These are phyloP conservation scores for Netelia fuscicornis DNA, from an alignment of 2,888 invertebrate genomes.

Conservation along the genomic window DNA sequence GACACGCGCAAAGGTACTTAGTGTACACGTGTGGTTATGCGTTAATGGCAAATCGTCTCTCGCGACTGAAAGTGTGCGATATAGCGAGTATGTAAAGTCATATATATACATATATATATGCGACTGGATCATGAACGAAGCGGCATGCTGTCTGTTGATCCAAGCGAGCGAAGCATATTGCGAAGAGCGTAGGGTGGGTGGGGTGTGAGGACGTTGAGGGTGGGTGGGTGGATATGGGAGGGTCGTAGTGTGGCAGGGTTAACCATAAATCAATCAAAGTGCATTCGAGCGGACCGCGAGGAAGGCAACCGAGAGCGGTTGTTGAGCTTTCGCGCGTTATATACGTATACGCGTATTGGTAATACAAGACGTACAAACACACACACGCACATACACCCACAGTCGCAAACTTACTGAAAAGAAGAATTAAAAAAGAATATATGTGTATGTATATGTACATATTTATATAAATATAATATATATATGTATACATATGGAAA, in stretches of 20 bases:
- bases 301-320: constrained; percentile 68
- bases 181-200: constrained; percentile 36
- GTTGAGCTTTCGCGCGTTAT: constrained; percentile 65
- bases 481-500: constrained; percentile 15
- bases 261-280: constrained; percentile 80
- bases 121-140: constrained; percentile 48
- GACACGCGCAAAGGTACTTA: constrained; percentile 27
- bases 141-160: constrained; percentile 65
- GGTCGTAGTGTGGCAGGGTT: constrained; percentile 77
- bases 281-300: constrained; percentile 70
- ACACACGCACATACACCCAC: constrained; percentile 10
- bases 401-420: constrained; percentile 18
- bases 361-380: constrained; percentile 32
- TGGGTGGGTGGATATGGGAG: constrained; percentile 71
- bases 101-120: not conserved
- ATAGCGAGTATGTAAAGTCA: constrained; percentile 63
- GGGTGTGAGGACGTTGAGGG: constrained; percentile 14
- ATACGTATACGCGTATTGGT: constrained; percentile 51
- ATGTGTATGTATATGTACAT: constrained; percentile 1
- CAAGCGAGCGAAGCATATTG: constrained; percentile 55
- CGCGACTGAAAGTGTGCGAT: constrained; percentile 66
- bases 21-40: constrained; percentile 64
- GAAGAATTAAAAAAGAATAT: not conserved
- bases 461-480: constrained; percentile 20
- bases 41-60: constrained; percentile 74